Conservation (phyloP, 2,113 vertebrate genomes). For the Trichechus manatus region DNA sequence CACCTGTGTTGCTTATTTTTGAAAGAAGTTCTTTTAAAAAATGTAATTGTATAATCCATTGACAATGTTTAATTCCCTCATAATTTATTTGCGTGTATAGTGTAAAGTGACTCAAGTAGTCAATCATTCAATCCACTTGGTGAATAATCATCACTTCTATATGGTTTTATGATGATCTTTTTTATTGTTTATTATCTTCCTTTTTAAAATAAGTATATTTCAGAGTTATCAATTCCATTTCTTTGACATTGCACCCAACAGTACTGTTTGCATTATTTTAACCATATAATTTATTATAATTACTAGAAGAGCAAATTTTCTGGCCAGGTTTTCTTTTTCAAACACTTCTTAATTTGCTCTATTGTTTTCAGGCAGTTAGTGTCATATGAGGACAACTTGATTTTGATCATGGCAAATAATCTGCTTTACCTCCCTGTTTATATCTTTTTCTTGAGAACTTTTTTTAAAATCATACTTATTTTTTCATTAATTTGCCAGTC, state of each 20-base stretch:
- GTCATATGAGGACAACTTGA: not conserved
- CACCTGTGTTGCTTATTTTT: not conserved
- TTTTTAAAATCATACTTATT: not conserved
- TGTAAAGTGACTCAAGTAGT: not conserved
- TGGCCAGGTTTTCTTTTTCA: constrained; percentile 19
- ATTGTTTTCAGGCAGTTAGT: constrained; percentile 21
- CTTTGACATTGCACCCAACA: not conserved
- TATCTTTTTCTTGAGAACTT: not conserved
- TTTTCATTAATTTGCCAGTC: constrained; percentile 8
- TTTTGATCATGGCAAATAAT: constrained; percentile 5
- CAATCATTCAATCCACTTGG: not conserved
- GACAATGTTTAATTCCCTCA: not conserved
- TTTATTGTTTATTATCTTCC: not conserved
- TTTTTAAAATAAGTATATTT: constrained; percentile 23
- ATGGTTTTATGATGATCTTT: not conserved
- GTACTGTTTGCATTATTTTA: constrained; percentile 29
- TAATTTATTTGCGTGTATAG: not conserved
- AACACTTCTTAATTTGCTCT: not conserved
- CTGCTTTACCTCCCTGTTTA: not conserved
- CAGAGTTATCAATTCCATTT: not conserved
- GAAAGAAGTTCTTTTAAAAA: not conserved
- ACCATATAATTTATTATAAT: constrained; percentile 23
- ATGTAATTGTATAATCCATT: not conserved
- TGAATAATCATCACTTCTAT: not conserved
- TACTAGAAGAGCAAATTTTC: constrained; percentile 33